Evolutionary conservation across 1,140 invertebrate genomes (phyloP).

Genomic region (Magallana ariakensis): DNA sequence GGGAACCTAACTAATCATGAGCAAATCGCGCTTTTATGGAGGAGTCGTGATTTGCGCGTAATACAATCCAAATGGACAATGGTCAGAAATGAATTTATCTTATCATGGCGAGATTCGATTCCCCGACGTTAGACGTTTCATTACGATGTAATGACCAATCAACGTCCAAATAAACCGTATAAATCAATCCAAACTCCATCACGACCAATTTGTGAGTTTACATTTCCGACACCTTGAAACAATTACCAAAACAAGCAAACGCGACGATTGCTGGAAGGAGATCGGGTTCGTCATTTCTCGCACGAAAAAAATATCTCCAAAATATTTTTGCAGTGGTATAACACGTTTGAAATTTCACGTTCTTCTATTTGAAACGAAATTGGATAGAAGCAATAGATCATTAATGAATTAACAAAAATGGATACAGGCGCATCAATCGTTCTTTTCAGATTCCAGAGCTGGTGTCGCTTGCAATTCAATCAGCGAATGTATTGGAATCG

Average conservation of each 20-base stretch:
- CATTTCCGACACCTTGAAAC: slow-evolving; percentile 29
- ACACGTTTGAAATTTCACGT: slow-evolving; percentile 11
- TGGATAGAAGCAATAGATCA: slow-evolving; percentile 31
- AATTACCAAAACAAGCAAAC: slow-evolving; percentile 11
- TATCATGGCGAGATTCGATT: slow-evolving; percentile 24
- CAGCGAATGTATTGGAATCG: slow-evolving; percentile 1
- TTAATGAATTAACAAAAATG: slow-evolving; percentile 38
- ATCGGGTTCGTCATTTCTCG: slow-evolving; percentile 14
- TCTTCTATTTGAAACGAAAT: slow-evolving; percentile 32
- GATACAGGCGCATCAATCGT: not conserved
- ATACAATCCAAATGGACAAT: slow-evolving; percentile 38
- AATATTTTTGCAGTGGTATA: slow-evolving; percentile 4
- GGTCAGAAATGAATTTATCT: slow-evolving; percentile 34
- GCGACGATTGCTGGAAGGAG: not conserved
- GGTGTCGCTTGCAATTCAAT: slow-evolving; percentile 28
- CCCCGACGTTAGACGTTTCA: slow-evolving; percentile 30
- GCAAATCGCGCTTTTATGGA: not conserved
- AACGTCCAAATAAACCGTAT: slow-evolving; percentile 36
- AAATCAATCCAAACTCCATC: slow-evolving; percentile 33
- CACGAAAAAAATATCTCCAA: slow-evolving; percentile 10
- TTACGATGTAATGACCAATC: slow-evolving; percentile 33
- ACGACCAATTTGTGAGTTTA: slow-evolving; percentile 33
- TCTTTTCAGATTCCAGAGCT: slow-evolving; percentile 6
- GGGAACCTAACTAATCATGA: slow-evolving; percentile 15
- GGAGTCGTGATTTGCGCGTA: slow-evolving; percentile 12